Percentiles rank a stretch among this genome's conserved stretches.
Conservation (phyloP, 64 coral and sea anemone genomes). For the Acropora yongei region DNA sequence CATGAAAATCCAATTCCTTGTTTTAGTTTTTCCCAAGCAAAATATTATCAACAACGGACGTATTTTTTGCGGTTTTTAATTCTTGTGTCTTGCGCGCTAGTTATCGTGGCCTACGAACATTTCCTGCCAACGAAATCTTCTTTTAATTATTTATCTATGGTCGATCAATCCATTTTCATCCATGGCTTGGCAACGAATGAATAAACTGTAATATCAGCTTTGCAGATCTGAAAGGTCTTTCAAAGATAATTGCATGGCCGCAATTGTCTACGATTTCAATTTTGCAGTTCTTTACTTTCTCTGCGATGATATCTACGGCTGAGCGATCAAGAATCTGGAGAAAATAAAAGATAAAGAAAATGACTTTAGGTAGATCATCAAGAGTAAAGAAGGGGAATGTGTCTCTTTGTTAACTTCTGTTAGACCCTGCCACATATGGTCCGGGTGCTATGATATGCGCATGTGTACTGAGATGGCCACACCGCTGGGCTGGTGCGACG, state of each 20-base stretch:
- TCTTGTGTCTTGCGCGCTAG: too few species aligned
- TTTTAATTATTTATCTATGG: neutral
- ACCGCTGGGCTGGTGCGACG: too few species aligned
- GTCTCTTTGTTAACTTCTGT: too few species aligned
- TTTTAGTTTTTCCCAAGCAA: neutral
- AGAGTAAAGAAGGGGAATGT: too few species aligned
- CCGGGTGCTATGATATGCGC: too few species aligned
- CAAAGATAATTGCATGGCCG: slow-evolving; percentile 90
- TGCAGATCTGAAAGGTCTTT: slow-evolving; percentile 85
- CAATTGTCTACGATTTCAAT: slow-evolving; percentile 75
- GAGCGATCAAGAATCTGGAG: slow-evolving; percentile 84
- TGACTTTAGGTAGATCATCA: neutral
- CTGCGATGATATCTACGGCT: slow-evolving; percentile 72
- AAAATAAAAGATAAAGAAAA: neutral
- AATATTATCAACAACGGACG: too few species aligned
- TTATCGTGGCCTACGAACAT: too few species aligned
- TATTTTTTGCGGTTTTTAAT: too few species aligned
- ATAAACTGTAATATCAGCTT: slow-evolving; percentile 84
- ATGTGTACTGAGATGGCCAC: too few species aligned
- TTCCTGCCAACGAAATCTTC: neutral
- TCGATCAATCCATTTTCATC: neutral
- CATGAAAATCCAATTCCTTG: neutral
- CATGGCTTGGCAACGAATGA: slow-evolving; percentile 30
- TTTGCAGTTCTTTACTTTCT: slow-evolving; percentile 81
- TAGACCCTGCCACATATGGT: too few species aligned